phyloP scores from a whole-genome alignment of 1,140 invertebrate species.

The Brevipalpus yothersi region DNA sequence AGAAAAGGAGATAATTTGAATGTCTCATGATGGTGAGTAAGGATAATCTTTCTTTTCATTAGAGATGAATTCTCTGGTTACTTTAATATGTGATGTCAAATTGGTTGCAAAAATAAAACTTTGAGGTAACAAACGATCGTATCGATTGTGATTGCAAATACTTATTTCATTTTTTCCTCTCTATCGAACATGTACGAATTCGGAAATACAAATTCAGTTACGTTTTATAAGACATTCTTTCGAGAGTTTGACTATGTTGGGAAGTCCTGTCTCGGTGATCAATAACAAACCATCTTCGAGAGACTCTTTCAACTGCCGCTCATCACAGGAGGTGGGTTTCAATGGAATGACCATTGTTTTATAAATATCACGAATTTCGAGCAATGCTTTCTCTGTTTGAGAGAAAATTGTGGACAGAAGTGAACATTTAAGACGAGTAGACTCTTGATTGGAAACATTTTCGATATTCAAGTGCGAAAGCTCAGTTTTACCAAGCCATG shows the following conservation, averaged over 20 bases:
- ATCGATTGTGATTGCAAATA: too few relatives aligned
- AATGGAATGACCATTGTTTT: not conserved
- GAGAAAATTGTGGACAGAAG: not conserved
- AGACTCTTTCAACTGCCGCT: not conserved
- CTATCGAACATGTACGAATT: too few relatives aligned
- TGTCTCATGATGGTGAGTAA: too few relatives aligned
- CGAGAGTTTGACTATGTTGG: not conserved
- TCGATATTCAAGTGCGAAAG: not conserved
- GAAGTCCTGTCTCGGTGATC: not conserved
- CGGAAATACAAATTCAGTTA: too few relatives aligned
- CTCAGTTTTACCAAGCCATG: constrained; percentile 29
- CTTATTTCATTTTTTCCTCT: too few relatives aligned
- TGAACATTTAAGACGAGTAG: not conserved
- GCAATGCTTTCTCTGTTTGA: not conserved
- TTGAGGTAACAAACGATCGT: too few relatives aligned
- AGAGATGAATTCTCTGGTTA: too few relatives aligned
- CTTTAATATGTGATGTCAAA: too few relatives aligned
- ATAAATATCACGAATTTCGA: constrained; percentile 18
- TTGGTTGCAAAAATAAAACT: too few relatives aligned
- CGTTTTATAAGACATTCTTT: not conserved
- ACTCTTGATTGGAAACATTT: not conserved
- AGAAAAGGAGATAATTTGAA: too few relatives aligned
- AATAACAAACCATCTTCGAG: not conserved
- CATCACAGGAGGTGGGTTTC: not conserved
- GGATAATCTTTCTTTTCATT: too few relatives aligned